phyloP scores from a whole-genome alignment of 2,113 vertebrate genomes.

The Mesoclemmys tuberculata region DNA sequence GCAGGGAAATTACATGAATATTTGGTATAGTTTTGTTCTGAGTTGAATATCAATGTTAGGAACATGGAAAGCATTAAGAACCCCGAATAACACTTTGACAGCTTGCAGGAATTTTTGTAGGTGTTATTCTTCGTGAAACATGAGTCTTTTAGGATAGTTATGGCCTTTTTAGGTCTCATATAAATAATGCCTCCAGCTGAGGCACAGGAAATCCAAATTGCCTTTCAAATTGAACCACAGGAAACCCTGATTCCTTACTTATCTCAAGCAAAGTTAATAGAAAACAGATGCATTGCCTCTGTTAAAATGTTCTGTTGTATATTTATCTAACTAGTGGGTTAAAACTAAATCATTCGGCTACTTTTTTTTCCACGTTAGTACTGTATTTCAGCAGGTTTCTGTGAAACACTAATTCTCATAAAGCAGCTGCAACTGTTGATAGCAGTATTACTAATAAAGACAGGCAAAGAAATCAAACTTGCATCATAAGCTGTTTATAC shows the following conservation, averaged over 20 bases:
- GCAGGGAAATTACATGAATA: background rate
- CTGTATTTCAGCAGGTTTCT: background rate
- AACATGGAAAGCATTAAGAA: background rate
- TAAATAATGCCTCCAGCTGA: slow-evolving; percentile 57
- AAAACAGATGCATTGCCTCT: slow-evolving; percentile 73
- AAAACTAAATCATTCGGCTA: background rate
- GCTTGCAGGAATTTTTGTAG: slow-evolving; percentile 42
- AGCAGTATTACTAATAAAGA: background rate
- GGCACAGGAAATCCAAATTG: slow-evolving; percentile 72
- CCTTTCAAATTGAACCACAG: slow-evolving; percentile 71
- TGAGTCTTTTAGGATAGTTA: slow-evolving; percentile 37
- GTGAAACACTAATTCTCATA: background rate
- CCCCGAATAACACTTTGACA: background rate
- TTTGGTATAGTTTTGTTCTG: background rate
- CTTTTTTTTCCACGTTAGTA: background rate
- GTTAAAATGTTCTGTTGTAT: slow-evolving; percentile 33
- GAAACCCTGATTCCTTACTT: slow-evolving; percentile 58
- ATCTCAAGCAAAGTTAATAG: slow-evolving; percentile 67
- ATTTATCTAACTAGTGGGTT: slow-evolving; percentile 20
- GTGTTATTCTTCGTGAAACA: slow-evolving; percentile 48
- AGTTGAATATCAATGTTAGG: background rate
- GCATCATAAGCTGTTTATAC: background rate
- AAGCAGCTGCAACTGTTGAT: background rate
- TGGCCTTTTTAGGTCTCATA: slow-evolving; percentile 53
- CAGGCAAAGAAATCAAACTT: background rate